phyloP scores from a whole-genome alignment of 1,140 invertebrate species.

The Ceratosolen fusciceps region DNA sequence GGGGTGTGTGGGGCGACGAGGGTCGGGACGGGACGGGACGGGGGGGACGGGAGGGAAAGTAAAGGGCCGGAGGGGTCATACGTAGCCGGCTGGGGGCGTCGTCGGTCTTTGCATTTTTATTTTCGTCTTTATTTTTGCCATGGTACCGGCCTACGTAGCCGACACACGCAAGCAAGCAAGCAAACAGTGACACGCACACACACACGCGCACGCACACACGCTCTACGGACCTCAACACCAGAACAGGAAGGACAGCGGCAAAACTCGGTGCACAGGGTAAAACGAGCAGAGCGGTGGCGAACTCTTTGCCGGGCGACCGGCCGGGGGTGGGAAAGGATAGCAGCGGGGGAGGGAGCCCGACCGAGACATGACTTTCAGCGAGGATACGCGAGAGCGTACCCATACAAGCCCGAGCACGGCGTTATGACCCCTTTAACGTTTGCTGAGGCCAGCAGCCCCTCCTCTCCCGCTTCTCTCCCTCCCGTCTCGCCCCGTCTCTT shows the following conservation, averaged over 20 bases:
- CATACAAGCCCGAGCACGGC: background rate
- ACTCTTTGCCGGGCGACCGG: background rate
- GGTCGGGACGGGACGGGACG: background rate
- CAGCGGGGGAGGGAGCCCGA: background rate
- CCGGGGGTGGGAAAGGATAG: background rate
- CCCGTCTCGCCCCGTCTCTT: too few species aligned
- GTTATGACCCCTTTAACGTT: slow-evolving; percentile 35
- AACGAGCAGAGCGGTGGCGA: background rate
- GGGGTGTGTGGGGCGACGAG: too few species aligned
- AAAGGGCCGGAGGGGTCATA: background rate
- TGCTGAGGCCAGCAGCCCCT: background rate
- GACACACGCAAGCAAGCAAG: too few species aligned
- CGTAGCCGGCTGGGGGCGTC: background rate
- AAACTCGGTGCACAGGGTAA: background rate
- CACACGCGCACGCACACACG: too few species aligned
- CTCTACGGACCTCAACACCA: too few species aligned
- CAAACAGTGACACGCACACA: too few species aligned
- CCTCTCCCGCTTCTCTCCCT: background rate
- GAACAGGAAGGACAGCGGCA: background rate
- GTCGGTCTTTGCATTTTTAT: too few species aligned
- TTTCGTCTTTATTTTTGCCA: slow-evolving; percentile 7
- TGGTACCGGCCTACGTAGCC: background rate
- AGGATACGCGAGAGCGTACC: background rate
- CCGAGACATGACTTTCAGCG: background rate
- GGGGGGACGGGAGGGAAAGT: background rate